Base-by-base conservation (phyloP, 2,888 invertebrate species). In the Drosophila trichaetosa region DNA sequence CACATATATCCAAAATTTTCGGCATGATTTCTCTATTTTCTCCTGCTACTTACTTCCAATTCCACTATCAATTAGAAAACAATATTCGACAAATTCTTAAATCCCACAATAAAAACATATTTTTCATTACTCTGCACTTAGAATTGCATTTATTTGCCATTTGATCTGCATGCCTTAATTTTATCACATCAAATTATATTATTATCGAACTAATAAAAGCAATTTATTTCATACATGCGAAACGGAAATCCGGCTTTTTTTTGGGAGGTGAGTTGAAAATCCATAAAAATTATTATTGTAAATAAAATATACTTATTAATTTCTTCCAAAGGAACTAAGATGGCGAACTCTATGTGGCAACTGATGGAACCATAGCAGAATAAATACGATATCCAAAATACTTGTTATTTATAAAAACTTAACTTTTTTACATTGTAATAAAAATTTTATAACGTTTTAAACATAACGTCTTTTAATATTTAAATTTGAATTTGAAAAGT, bases 21-120 rank as follows among this genome's bases (percentile, higher is more conserved):
- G 86, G 86, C 83, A 83, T 83, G 86, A 73, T 69, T 69, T 74
- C 67, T 74, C 67, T 66, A 67, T 40, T 38, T 63, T 52, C 59
- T 58, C 66, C 82, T 71, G 69, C 62, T 69, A 79, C 66, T 74
- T 57, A 68, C 68, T 69, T 73, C 51, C 56, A 74, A 70, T 65
- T 80, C 59, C 73, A 67, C 67, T 59, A 69, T 64, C 69, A 73
- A 76, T 65, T 79, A 71, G 71, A 54, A 49, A 54, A 34, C 29
- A 49, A 40, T 62, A 46, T 33, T 59, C 29, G 10, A 57, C 16
- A 24, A 48, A 51, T 54, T 46, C 38, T 40, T 18, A 31, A 64
- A 49, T 54, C 40, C 27, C 54, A 68, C 11, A 40, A 54, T 18
- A 27, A 38, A 36, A 40, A 49, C 24, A 56, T 51, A 48, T 48